A percentile compares a stretch with the other conserved stretches of the same genome.
These are phyloP conservation scores for Sminthurides aquaticus DNA, from an alignment of 2,888 invertebrate species.

Conservation along the genomic window DNA sequence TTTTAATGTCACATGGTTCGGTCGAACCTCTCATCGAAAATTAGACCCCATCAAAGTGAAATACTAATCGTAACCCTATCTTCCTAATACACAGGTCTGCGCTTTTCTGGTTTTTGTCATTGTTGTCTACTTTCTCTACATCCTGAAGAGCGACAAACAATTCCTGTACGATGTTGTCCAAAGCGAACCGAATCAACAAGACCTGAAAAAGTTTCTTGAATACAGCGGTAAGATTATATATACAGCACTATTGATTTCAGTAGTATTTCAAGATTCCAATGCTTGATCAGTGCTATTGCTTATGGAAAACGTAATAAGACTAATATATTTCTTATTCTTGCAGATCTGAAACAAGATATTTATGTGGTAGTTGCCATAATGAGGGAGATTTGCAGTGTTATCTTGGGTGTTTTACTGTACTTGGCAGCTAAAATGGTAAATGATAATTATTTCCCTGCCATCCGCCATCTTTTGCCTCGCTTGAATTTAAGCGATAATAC, in stretches of 20 bases:
- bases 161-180: constrained; percentile 31
- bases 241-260: background rate
- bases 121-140: constrained; percentile 29
- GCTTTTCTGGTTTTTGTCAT: constrained; percentile 27
- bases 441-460: too few species aligned
- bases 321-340: too few species aligned
- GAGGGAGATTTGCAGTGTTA: constrained; percentile 15
- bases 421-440: constrained; percentile 13
- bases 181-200: constrained; percentile 35
- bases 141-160: constrained; percentile 27
- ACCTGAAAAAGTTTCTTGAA: constrained; percentile 35
- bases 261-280: background rate
- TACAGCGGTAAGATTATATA: constrained; percentile 36
- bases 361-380: constrained; percentile 17
- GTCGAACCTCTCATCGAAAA: too few species aligned
- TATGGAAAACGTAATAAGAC: background rate
- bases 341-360: constrained; percentile 23
- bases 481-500: too few species aligned
- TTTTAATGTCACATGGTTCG: too few species aligned
- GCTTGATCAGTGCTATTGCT: background rate
- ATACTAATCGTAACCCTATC: too few species aligned
- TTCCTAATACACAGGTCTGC: constrained; percentile 15
- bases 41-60: too few species aligned
- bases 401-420: constrained; percentile 18
- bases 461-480: too few species aligned